Evolutionary conservation across 2,797 vertebrate genomes (phyloP).

Genomic region (Sebastes cheni): DNA sequence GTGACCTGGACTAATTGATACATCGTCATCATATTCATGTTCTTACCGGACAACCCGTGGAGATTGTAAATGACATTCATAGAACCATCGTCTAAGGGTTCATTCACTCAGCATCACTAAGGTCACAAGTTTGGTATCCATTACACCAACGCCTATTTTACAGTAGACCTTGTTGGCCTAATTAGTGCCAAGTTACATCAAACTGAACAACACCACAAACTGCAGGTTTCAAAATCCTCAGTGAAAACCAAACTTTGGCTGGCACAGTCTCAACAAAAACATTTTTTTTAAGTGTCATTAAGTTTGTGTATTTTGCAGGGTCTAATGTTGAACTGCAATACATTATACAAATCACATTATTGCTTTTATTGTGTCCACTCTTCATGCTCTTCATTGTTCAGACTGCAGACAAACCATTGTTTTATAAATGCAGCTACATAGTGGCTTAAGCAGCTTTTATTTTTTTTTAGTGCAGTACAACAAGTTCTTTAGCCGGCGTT

Average conservation of each 20-base stretch:
- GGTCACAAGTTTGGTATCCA: too few relatives aligned
- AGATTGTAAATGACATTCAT: too few relatives aligned
- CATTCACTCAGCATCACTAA: too few relatives aligned
- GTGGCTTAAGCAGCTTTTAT: too few relatives aligned
- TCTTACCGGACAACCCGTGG: too few relatives aligned
- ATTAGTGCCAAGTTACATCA: neutral
- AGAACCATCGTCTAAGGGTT: too few relatives aligned
- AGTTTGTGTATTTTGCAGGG: neutral
- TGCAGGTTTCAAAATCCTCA: neutral
- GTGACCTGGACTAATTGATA: too few relatives aligned
- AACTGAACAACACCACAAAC: neutral
- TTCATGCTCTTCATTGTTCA: too few relatives aligned
- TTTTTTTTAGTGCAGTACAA: neutral
- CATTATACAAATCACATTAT: neutral
- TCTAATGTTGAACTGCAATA: too few relatives aligned
- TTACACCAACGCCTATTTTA: too few relatives aligned
- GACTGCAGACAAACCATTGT: too few relatives aligned
- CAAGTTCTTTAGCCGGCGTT: neutral
- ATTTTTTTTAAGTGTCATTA: neutral
- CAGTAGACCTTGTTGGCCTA: neutral
- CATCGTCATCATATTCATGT: too few relatives aligned
- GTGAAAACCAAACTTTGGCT: neutral
- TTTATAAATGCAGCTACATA: neutral
- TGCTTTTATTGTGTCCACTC: neutral
- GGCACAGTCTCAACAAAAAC: neutral